Evolutionary conservation across 2,113 vertebrate genomes (phyloP), one percentile per base, ranked within the genome.

Genomic region (Vicugna pacos): DNA sequence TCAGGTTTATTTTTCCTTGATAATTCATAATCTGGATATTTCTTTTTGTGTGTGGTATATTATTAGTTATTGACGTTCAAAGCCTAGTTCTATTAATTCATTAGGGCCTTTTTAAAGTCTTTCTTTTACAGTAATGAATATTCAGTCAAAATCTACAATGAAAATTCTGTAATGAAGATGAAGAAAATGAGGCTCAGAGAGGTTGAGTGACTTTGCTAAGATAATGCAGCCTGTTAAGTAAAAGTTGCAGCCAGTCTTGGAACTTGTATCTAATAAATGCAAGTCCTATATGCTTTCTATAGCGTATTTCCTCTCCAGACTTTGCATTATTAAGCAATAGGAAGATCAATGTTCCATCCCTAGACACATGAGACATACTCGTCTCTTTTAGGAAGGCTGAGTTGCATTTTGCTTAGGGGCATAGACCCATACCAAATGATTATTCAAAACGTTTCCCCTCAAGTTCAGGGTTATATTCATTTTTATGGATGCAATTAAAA

Each of bases 401-500:
- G 73, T 95, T 92, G 52, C 64, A 24, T 82, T 92, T 94, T 96
- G 50, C 20, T 82, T 89, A 84, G 24, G 82, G 50, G 38, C 13
- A 75, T 20, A 76, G 58, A 32, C 70, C 15, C 52, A 65, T 87
- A 83, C 14, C n/a, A 93, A 87, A 70, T 93, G 50, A 97, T 86
- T 92, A 52, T 83, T 96, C 32, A 92, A 95, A 92, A 62, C 0
- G 1, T 26, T 91, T 88, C 28, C 6, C 77, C 83, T 88, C 12
- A 92, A 70, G 15, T 93, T 97, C 32, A 86, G 62, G 7, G 72
- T 81, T 91, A 22, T 6, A 46, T 89, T 94, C 26, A 91, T 90
- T 93, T 94, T 93, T 72, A 67, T 87, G 48, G 46, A 79, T 87
- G 64, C 3, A 60, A 77, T 89, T 60, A 64, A 89, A 92, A 92